Percentiles rank a stretch among this genome's conserved stretches.
Conservation (phyloP, 53 echinoderm and acorn worm species). For the Paracentrotus lividus region DNA sequence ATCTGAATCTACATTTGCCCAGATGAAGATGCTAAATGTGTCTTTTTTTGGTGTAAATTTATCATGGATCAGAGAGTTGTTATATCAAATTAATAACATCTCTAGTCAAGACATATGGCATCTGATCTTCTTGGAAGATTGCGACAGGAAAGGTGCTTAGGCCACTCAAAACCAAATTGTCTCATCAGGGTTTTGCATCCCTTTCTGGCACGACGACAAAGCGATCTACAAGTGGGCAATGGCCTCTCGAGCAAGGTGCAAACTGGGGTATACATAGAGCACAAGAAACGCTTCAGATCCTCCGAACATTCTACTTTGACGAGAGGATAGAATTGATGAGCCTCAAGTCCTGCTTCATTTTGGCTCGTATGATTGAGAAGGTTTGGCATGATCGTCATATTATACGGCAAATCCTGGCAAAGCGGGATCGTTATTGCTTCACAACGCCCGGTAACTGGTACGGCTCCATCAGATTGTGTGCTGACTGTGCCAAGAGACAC, state of each 20-base stretch:
- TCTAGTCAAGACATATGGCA: too few relatives aligned
- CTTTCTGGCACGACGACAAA: conserved; percentile 90
- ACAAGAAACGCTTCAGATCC: conserved; percentile 95
- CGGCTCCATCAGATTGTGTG: conserved; percentile 73
- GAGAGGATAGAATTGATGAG: conserved; percentile 97
- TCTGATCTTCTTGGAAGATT: too few relatives aligned
- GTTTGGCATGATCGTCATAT: conserved; percentile 95
- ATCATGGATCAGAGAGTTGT: too few relatives aligned
- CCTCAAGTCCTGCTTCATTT: conserved; percentile 96
- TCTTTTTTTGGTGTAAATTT: too few relatives aligned
- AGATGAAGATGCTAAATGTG: too few relatives aligned
- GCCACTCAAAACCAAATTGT: conserved; percentile 98
- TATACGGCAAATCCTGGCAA: conserved; percentile 95
- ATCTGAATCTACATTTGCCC: too few relatives aligned
- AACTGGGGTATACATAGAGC: conserved; percentile 97
- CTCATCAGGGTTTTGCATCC: conserved; percentile 97
- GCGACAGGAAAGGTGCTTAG: conserved; percentile 86
- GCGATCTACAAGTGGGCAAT: conserved; percentile 91
- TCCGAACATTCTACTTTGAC: conserved; percentile 97
- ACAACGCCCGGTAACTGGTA: conserved; percentile 88
- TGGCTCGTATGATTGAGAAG: conserved; percentile 91
- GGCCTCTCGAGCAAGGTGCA: conserved; percentile 85
- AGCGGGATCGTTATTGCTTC: conserved; percentile 97
- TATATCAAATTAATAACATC: too few relatives aligned
- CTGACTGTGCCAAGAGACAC: conserved; percentile 55